Percentiles rank a stretch among this genome's conserved stretches.
These are phyloP conservation scores for Caenorhabditis brenneri DNA, from an alignment of 1,140 invertebrate species.

Conservation along the genomic window DNA sequence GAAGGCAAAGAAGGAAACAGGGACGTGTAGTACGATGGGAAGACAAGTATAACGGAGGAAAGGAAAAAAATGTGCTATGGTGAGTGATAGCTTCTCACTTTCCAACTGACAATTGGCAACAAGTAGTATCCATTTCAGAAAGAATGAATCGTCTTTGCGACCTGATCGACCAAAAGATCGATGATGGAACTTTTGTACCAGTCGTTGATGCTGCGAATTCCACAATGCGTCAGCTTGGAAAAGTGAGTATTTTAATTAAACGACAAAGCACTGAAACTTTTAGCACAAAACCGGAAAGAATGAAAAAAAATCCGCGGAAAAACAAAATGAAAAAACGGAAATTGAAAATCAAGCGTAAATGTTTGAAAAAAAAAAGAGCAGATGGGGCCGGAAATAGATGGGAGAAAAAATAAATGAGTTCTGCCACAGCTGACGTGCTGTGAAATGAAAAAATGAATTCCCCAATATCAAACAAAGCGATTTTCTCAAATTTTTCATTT, in stretches of 20 bases:
- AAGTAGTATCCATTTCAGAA: constrained; percentile 30
- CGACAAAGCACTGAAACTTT: not conserved
- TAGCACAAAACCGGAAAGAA: not conserved
- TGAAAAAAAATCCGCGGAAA: not conserved
- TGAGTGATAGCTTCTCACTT: not conserved
- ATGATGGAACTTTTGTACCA: constrained; percentile 2
- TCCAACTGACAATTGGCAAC: not conserved
- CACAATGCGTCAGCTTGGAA: constrained; percentile 1
- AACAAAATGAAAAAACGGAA: not conserved
- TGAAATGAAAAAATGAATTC: too few relatives aligned
- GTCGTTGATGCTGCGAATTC: not conserved
- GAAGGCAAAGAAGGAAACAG: not conserved
- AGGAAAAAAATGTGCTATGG: constrained; percentile 9
- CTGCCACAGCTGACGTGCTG: too few relatives aligned
- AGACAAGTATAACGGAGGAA: constrained; percentile 3
- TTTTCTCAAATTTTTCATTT: too few relatives aligned
- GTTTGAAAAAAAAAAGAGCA: not conserved
- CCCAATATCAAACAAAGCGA: too few relatives aligned
- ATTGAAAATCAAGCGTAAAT: not conserved
- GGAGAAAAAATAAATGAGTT: too few relatives aligned
- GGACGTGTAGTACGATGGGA: constrained; percentile 2
- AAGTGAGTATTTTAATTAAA: constrained; percentile 21
- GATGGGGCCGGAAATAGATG: not conserved
- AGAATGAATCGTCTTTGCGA: constrained; percentile 9
- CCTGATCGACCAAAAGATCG: constrained; percentile 25